Evolutionary conservation across 2,888 invertebrate species (phyloP), one percentile per base, ranked within the genome.

Genomic region (Troilus luridus): DNA sequence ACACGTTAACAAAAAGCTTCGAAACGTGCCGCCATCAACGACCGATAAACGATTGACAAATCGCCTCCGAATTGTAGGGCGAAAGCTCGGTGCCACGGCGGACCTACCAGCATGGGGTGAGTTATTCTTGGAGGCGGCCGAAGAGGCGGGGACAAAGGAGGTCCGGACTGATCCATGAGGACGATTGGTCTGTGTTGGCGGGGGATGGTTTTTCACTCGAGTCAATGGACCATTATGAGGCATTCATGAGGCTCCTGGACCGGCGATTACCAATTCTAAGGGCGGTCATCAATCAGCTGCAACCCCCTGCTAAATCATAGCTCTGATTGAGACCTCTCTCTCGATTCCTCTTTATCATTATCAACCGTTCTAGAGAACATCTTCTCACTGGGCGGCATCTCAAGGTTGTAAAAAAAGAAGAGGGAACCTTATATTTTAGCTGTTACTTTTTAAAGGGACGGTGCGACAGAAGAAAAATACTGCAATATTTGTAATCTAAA

Each of bases 191-290:
- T 85, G 85, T 85, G 56, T 85, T 85, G 85, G 85, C 85, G 85
- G 85, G 85, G 85, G 85, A 85, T 85, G 85, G 85, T 85, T 85
- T 85, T 85, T 85, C 85, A 85, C 85, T 58, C 56, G 56, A 85
- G 85, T 85, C 85, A 85, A 85, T 85, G 85, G 85, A 85, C 85
- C 85, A 85, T 85, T 85, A 85, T 85, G 85, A 85, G 85, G 54
- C 85, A 85, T 85, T 85, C 85, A 85, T 85, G 85, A 85, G 85
- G 21, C 85, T 85, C 85, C 85, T 85, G 56, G 85, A 85, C 85
- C 81, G 85, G 54, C 85, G 85, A 85, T 85, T 85, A 85, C 85
- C 85, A 85, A 85, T 85, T 85, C 85, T 85, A 85, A 85, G 85
- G 85, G 7, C 56, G 85, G 56, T 7, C 85, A 85, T 85, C 85